Evolutionary conservation across 2,888 invertebrate species (phyloP), one percentile per base, ranked within the genome.

Genomic region (Stenoptilia bipunctidactyla): DNA sequence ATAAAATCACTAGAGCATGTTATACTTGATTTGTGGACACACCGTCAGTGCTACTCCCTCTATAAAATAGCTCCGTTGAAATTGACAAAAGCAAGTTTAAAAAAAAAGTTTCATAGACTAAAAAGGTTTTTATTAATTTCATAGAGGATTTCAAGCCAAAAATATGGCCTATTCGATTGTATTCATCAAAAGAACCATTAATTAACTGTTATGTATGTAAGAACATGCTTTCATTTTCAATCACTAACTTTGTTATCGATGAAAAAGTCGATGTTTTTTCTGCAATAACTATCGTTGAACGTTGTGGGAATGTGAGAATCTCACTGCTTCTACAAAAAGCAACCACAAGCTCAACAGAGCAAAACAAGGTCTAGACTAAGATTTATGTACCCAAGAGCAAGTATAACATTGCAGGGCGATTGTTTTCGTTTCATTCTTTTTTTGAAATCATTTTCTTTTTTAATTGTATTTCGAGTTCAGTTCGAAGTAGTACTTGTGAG

Each of bases 331-430:
- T 56, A 49, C 55, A 56, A 57, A 53, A 55, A 54, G 52, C 8
- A 20, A 20, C 20, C 20, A 20, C 20, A 39, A 55, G 61, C 58
- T 51, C 66, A 69, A 50, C 56, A 57, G 65, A 70, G 71, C 73
- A 73, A 73, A 79, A 77, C 74, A 68, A 58, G 55, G 77, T 76
- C 79, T 79, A 80, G 77, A 79, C 42, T 20, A 20, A 20, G 20
- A 20, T 20, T 20, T 20, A 20, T 20, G 20, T 20, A 20, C 8
- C 9, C 9, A 25, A 25, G 25, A 25, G 5, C 5, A 6, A 5
- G 25, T 25, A 9, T 25, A 25, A 6, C 9, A 9, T 6, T 25
- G 9, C 9, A 25, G 5, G 9, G 5, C 25, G n/a, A n/a, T 25
- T 25, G 25, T 25, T 6, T 25, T 6, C 5, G 25, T 25, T 6